Conservation (phyloP, 2,113 vertebrate genomes). For the Ia io region DNA sequence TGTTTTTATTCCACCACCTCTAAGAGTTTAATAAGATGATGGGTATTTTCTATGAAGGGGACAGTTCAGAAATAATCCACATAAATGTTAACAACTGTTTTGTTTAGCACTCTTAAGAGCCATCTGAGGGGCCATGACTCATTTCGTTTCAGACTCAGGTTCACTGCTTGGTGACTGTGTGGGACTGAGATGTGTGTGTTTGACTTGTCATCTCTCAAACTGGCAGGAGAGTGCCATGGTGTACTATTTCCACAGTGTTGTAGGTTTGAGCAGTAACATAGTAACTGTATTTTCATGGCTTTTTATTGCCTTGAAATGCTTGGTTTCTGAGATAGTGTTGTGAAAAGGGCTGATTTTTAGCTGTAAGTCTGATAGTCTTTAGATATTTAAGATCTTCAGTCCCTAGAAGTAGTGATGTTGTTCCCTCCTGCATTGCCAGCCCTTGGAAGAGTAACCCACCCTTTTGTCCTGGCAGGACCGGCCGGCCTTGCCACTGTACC, state of each 20-base stretch:
- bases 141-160: background rate
- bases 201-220: background rate
- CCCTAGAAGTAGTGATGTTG: conserved; percentile 36
- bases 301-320: conserved; percentile 34
- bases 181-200: background rate
- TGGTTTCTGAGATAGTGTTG: conserved; percentile 65
- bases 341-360: background rate
- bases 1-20: background rate
- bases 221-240: background rate
- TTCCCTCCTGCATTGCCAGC: background rate
- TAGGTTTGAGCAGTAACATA: background rate
- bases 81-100: background rate
- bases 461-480: conserved; percentile 87
- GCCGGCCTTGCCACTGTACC: conserved; percentile 94
- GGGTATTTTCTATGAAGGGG: background rate
- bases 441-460: conserved; percentile 44
- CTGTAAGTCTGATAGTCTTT: conserved; percentile 35
- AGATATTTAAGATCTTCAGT: background rate
- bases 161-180: background rate
- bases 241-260: background rate
- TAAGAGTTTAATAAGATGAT: background rate
- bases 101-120: background rate
- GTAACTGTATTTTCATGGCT: background rate
- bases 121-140: background rate
- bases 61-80: background rate